Evolutionary conservation across 2,113 vertebrate genomes (phyloP), one percentile per base, ranked within the genome.

Genomic region (Dinomys branickii): DNA sequence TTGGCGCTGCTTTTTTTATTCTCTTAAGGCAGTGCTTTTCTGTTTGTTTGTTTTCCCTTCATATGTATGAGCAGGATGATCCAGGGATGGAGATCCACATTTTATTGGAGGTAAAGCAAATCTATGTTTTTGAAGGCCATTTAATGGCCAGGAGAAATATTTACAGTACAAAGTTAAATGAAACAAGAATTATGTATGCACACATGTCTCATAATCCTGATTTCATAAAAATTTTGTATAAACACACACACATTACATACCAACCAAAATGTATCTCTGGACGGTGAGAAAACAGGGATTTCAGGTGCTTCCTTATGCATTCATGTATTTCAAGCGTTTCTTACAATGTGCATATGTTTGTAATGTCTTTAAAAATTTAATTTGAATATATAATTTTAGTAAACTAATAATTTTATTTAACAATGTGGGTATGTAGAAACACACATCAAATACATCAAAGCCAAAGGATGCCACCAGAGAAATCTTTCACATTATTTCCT

Each of bases 321-420:
- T 47, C 33, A 30, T 69, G 0, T 63, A 52, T 71, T 89, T 84
- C 38, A 38, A 24, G 26, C 10, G 22, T 84, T 35, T 93, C 22
- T 83, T 52, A 33, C 5, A n/a, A n/a, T 75, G 44, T 89, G 11
- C 33, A 52, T 3, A 2, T 33, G n/a, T 44, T 54, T 0, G 59
- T 88, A 61, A 59, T 54, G 69, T 61, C 69, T 95, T 83, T 65
- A 2, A 44, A 35, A 86, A 73, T 26, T 71, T 86, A 88, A 90
- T 63, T 88, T 75, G n/a, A 87, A 54, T 90, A 24, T 52, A 13
- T 67, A 54, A 94, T 92, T 85, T 89, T 17, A 81, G 86, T 93
- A 71, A 90, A 92, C 87, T 78, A 44, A 22, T 63, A 52, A 95
- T 91, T 85, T 90, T 20, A 85, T 90, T 94, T 78, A 88, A 90